phyloP scores from a whole-genome alignment of 2,113 vertebrate genomes.

The Deroptyus accipitrinus region DNA sequence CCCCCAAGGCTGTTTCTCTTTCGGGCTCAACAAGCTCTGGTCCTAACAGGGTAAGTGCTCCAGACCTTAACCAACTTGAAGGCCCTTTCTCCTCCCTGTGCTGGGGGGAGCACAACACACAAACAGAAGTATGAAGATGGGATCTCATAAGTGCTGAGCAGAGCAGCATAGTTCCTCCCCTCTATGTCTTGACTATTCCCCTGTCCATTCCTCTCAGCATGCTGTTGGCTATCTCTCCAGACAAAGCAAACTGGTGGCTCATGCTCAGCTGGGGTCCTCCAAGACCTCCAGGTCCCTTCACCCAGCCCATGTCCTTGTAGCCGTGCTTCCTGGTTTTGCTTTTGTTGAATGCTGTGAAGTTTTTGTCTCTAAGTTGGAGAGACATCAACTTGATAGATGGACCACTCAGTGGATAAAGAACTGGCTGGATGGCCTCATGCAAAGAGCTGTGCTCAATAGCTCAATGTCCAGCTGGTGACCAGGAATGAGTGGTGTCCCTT shows the following conservation, averaged over 20 bases:
- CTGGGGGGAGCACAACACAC: background rate
- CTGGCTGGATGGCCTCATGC: too few relatives aligned
- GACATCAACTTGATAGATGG: too few relatives aligned
- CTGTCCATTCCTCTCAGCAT: background rate
- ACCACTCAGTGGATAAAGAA: too few relatives aligned
- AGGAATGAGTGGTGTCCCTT: too few relatives aligned
- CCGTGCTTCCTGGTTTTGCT: background rate
- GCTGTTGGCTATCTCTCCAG: background rate
- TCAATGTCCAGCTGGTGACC: too few relatives aligned
- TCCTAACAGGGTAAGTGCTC: background rate
- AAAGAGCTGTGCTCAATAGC: too few relatives aligned
- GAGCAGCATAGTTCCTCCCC: background rate
- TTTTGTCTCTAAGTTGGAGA: background rate
- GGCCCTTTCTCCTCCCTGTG: background rate
- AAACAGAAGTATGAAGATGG: background rate
- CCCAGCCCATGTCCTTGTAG: background rate
- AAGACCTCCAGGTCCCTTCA: background rate
- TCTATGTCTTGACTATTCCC: background rate
- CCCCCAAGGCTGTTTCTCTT: background rate
- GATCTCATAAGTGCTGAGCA: background rate
- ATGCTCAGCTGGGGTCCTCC: background rate
- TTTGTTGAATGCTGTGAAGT: background rate
- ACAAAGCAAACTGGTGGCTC: background rate
- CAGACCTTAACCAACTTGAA: background rate
- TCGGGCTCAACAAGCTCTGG: background rate